phyloP scores from a whole-genome alignment of 2,888 invertebrate genomes.

The Calameuta pallipes region DNA sequence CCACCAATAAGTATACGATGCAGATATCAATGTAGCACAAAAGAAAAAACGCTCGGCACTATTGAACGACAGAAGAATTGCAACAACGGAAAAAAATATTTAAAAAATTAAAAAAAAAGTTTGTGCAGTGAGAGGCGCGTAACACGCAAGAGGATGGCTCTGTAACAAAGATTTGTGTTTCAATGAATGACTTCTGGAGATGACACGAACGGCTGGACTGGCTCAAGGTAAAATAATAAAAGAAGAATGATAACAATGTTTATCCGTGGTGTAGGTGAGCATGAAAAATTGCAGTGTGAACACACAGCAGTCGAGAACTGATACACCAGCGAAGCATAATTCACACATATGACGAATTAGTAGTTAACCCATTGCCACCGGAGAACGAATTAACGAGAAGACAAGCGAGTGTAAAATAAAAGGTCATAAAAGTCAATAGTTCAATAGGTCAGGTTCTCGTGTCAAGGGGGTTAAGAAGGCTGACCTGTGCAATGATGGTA shows the following conservation, averaged over 20 bases:
- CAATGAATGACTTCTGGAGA: background rate
- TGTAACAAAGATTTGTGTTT: background rate
- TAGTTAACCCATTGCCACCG: background rate
- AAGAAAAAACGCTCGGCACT: background rate
- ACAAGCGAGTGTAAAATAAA: background rate
- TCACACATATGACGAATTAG: background rate
- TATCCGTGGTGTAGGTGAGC: background rate
- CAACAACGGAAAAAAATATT: background rate
- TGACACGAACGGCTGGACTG: background rate
- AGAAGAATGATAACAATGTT: background rate
- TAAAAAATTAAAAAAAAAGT: background rate
- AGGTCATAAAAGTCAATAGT: background rate
- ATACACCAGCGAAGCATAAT: background rate
- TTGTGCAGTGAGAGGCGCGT: background rate
- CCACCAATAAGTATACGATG: background rate
- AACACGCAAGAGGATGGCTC: background rate
- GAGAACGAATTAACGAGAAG: background rate
- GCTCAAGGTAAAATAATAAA: background rate
- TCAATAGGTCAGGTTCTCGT: background rate
- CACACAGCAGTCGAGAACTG: background rate
- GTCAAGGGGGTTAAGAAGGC: constrained; percentile 32
- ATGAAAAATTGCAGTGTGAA: background rate
- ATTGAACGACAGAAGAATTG: background rate
- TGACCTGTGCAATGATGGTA: constrained; percentile 77
- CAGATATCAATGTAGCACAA: background rate